A percentile compares a stretch with the other conserved stretches of the same genome.
phyloP scores from a whole-genome alignment of 2,888 invertebrate species.

The Chrysolina oricalcia region DNA sequence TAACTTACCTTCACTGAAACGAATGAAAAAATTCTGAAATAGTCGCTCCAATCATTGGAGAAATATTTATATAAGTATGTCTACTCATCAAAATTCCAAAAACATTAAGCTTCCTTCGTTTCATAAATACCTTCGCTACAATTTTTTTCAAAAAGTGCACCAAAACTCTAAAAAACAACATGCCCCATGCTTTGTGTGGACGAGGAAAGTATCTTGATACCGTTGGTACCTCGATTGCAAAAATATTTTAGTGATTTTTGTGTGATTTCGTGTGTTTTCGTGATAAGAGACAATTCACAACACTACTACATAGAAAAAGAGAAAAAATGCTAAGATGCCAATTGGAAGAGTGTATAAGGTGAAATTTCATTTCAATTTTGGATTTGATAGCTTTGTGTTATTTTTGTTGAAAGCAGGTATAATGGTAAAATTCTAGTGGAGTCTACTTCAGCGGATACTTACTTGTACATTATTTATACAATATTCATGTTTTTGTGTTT shows the following conservation, averaged over 20 bases:
- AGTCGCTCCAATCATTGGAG: neutral
- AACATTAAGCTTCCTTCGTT: neutral
- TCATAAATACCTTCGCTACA: conserved; percentile 34
- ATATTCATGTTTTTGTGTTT: conserved; percentile 5
- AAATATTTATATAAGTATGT: neutral
- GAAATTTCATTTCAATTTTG: conserved; percentile 16
- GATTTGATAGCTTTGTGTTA: conserved; percentile 46
- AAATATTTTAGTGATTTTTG: conserved; percentile 40
- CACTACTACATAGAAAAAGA: conserved; percentile 59
- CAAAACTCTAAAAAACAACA: conserved; percentile 56
- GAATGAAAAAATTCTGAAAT: neutral
- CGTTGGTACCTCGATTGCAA: conserved; percentile 60
- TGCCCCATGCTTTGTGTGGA: conserved; percentile 70
- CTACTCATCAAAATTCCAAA: neutral
- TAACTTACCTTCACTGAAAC: neutral
- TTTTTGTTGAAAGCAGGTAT: conserved; percentile 27
- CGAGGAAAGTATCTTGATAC: conserved; percentile 71
- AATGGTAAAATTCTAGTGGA: conserved; percentile 2
- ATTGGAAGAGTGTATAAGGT: conserved; percentile 40
- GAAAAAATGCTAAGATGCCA: conserved; percentile 53
- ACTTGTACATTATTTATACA: conserved; percentile 20
- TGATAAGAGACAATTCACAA: conserved; percentile 60
- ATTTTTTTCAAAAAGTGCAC: conserved; percentile 29
- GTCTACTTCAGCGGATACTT: conserved; percentile 16
- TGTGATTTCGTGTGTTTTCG: conserved; percentile 56